phyloP scores from a whole-genome alignment of 1,140 invertebrate genomes.

The Gerris buenoi region DNA sequence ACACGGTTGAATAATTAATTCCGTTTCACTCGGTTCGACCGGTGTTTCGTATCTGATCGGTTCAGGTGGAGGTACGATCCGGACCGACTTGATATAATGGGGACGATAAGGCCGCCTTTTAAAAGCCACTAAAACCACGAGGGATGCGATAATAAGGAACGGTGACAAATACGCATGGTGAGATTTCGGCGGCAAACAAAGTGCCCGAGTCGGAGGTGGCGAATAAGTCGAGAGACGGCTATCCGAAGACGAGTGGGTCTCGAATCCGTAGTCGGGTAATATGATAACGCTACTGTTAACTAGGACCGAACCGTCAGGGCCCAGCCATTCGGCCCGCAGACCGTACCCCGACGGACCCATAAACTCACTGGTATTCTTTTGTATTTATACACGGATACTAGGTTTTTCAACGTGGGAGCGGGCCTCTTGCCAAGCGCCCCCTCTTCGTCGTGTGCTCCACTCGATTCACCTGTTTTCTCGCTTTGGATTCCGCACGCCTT shows the following conservation, averaged over 20 bases:
- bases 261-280: not conserved
- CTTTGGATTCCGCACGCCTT: too few relatives aligned
- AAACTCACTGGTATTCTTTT: not conserved
- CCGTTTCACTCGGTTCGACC: not conserved
- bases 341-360: slow-evolving; percentile 5
- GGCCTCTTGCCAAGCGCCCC: not conserved
- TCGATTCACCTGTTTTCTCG: not conserved
- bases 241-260: not conserved
- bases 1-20: not conserved
- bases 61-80: not conserved
- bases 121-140: not conserved
- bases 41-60: not conserved
- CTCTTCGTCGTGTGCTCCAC: not conserved
- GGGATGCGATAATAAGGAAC: not conserved
- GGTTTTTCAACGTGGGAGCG: not conserved
- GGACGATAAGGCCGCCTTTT: not conserved
- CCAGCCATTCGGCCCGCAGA: slow-evolving; percentile 12
- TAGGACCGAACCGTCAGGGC: slow-evolving; percentile 9
- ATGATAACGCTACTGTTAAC: not conserved
- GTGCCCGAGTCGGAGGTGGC: not conserved
- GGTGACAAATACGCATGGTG: not conserved
- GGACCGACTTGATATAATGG: not conserved
- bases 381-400: not conserved
- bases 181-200: not conserved
- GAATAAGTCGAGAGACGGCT: not conserved